Percentiles rank a stretch among this genome's conserved stretches.
phyloP scores from a whole-genome alignment of 2,113 vertebrate species.

The Rhinichthys klamathensis region DNA sequence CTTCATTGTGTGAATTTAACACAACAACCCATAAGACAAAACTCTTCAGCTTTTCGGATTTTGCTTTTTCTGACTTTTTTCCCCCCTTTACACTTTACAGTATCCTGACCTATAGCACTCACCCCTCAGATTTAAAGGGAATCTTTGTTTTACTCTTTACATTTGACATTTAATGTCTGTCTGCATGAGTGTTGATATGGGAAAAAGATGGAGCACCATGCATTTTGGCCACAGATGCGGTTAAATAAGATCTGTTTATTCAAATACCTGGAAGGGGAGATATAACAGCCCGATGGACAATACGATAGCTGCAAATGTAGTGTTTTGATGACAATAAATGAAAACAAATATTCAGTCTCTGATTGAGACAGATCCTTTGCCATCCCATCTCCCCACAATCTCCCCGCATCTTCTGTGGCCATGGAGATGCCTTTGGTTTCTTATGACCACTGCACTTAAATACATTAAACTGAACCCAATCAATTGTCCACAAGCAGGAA shows the following conservation, averaged over 20 bases:
- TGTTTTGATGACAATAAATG: background rate
- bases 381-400: conserved; percentile 35
- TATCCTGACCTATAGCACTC: background rate
- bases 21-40: background rate
- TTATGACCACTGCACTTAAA: conserved; percentile 31
- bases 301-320: background rate
- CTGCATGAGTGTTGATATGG: background rate
- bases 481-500: conserved; percentile 32
- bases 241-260: background rate
- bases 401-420: conserved; percentile 41
- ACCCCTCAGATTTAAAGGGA: background rate
- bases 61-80: background rate
- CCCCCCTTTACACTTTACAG: background rate
- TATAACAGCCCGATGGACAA: background rate
- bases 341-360: conserved; percentile 12
- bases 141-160: background rate
- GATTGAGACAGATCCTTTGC: conserved; percentile 41
- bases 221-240: background rate
- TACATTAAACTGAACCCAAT: conserved; percentile 7
- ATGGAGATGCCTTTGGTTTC: conserved; percentile 53
- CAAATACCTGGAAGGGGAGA: background rate
- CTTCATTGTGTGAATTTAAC: background rate
- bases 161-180: background rate
- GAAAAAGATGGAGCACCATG: background rate
- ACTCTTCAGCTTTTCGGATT: background rate